phyloP scores from a whole-genome alignment of 2,113 vertebrate genomes.

The Alaudala cheleensis region DNA sequence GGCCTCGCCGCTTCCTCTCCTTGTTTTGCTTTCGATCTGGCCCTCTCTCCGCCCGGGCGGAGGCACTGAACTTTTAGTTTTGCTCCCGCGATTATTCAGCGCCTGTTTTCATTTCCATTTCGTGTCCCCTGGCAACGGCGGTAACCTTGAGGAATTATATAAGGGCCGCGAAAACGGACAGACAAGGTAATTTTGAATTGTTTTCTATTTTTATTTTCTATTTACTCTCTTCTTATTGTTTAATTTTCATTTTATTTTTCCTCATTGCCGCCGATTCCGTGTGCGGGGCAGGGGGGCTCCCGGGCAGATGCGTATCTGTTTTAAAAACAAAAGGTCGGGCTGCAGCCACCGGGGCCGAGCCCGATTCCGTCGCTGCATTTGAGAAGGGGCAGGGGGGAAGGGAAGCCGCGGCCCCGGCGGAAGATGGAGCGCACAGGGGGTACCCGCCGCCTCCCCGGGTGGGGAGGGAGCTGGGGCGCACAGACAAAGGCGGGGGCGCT shows the following conservation, averaged over 20 bases:
- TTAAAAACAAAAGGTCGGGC: conserved; percentile 57
- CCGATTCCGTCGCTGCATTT: not conserved
- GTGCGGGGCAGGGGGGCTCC: not conserved
- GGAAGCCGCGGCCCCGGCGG: not conserved
- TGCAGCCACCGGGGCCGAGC: not conserved
- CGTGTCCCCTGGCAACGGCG: conserved; percentile 70
- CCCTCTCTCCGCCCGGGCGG: conserved; percentile 74
- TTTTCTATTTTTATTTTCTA: not conserved
- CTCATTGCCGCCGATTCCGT: conserved; percentile 9
- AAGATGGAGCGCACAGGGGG: not conserved
- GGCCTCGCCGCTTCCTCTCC: conserved; percentile 80
- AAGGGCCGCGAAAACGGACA: conserved; percentile 67
- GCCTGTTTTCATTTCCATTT: conserved; percentile 76
- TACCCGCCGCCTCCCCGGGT: not conserved
- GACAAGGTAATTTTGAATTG: conserved; percentile 55
- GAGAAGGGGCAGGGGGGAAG: not conserved
- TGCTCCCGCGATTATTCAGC: conserved; percentile 75
- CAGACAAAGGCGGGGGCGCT: not conserved
- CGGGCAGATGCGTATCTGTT: conserved; percentile 24
- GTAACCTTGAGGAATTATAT: conserved; percentile 73
- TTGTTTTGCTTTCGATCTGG: conserved; percentile 99
- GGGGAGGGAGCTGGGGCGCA: not conserved
- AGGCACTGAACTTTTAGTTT: conserved; percentile 80
- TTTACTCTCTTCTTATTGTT: not conserved
- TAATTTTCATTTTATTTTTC: not conserved